Evolutionary conservation across 2,113 vertebrate species (phyloP).

Genomic region (Saccopteryx leptura): DNA sequence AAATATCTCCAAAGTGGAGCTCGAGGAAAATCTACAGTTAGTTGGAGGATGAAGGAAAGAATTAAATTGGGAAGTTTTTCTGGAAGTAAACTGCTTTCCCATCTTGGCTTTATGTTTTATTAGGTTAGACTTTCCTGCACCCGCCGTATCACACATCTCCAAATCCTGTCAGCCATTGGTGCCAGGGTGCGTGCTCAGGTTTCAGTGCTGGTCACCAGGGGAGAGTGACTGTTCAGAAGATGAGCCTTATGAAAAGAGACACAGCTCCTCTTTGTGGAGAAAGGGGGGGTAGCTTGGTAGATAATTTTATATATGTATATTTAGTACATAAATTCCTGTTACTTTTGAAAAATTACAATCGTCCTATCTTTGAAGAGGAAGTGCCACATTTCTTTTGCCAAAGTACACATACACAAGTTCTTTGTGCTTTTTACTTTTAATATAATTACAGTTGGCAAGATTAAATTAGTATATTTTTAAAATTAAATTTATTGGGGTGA

Average conservation of each 20-base stretch:
- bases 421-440: background rate
- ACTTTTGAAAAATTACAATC: conserved; percentile 47
- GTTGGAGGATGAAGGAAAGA: background rate
- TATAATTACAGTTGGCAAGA: conserved; percentile 14
- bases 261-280: background rate
- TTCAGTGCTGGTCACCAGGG: background rate
- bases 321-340: conserved; percentile 22
- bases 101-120: conserved; percentile 6
- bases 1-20: background rate
- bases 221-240: background rate
- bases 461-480: background rate
- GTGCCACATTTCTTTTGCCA: background rate
- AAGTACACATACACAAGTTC: background rate
- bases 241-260: background rate
- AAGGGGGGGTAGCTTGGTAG: background rate
- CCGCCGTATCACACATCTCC: background rate
- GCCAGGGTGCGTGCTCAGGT: background rate
- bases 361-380: background rate
- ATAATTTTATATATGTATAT: conserved; percentile 25
- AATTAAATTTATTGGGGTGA: background rate
- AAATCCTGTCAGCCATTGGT: background rate
- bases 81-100: background rate
- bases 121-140: background rate
- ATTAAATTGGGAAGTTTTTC: background rate
- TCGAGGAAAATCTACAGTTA: background rate